Evolutionary conservation across 2,888 invertebrate genomes (phyloP), one percentile per base, ranked within the genome.

Genomic region (Tenthredo livida): DNA sequence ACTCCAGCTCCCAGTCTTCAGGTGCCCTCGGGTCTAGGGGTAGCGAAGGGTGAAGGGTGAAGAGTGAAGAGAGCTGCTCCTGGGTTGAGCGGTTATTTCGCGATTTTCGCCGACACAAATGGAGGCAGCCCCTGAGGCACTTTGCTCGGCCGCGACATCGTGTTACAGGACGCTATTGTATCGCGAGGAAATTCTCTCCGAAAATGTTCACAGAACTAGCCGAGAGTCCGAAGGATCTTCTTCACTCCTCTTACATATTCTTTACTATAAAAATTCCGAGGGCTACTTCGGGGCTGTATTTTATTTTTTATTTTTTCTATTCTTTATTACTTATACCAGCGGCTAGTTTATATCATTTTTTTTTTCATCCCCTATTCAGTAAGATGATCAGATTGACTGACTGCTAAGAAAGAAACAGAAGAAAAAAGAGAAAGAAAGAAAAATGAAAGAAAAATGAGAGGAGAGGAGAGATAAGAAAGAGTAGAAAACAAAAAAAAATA

Each of bases 31-130:
- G 70, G 82, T 83, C 43, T 43, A 15, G 58, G 82, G 72, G 58
- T 21, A 17, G 72, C 21, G 54, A 7, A 37, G 37, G 77, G 37
- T 33, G 85, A 12, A n/a, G 75, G 12, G 65, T 43, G 77, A 37
- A 77, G 50, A 75, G 50, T 50, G 50, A 75, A n/a, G 29, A 50
- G 47, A 50, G 77, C 50, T 50, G 54, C 50, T 43, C n/a, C 73
- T 54, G 77, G 77, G 77, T 77, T 77, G 80, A 80, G 80, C 85
- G 70, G 85, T 85, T 85, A 85, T 85, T 82, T 85, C 70, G 82
- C 85, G 83, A 85, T 83, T 85, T 83, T 85, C 85, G 72, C 43
- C 85, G 72, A 58, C 85, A 85, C 82, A 83, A 85, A 85, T 85
- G 85, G 85, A 85, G 82, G 70, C 80, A 67, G 61, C 80, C 80